Percentiles rank a stretch among this genome's conserved stretches.
These are phyloP conservation scores for Acromyrmex heyeri DNA, from an alignment of 1,140 invertebrate genomes.

Conservation along the genomic window DNA sequence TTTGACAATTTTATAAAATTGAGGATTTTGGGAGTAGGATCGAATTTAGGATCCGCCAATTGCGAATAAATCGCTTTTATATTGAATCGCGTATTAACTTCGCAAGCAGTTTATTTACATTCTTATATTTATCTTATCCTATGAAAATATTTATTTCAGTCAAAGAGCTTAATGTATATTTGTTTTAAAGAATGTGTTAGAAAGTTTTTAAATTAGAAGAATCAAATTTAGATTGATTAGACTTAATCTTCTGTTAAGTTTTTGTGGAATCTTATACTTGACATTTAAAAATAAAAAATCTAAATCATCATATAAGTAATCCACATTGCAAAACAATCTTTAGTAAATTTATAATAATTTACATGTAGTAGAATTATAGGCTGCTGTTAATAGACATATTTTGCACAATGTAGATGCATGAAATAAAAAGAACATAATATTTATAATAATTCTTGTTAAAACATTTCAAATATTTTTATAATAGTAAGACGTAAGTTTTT, in stretches of 20 bases:
- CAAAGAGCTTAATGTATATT: neutral
- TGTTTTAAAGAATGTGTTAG: neutral
- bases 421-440: neutral
- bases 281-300: too few relatives aligned
- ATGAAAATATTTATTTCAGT: neutral
- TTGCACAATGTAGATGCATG: neutral
- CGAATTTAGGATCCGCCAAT: neutral
- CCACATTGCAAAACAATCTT: neutral
- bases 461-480: neutral
- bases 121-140: neutral
- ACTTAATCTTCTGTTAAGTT: neutral
- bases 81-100: neutral
- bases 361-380: neutral
- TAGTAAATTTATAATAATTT: slow-evolving; percentile 4
- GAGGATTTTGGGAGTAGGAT: neutral
- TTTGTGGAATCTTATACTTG: neutral
- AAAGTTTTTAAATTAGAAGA: neutral
- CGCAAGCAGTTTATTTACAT: neutral
- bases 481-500: neutral
- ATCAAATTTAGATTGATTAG: neutral
- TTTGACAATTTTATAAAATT: neutral
- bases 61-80: neutral
- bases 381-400: neutral
- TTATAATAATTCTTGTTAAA: neutral
- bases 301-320: neutral